Evolutionary conservation across 2,888 invertebrate species (phyloP).

Genomic region (Portevinia maculata): DNA sequence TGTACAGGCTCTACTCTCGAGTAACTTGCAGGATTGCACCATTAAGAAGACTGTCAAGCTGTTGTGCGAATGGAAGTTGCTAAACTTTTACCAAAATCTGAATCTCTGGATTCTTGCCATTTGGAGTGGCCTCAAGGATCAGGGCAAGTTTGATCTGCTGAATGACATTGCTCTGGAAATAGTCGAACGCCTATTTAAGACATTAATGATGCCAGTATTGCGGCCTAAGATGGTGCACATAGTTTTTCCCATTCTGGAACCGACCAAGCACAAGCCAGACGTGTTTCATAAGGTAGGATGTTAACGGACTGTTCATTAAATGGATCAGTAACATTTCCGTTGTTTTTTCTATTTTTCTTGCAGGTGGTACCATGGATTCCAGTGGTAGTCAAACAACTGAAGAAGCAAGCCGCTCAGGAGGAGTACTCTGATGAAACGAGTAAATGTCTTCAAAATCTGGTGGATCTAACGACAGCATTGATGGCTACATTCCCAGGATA

Average conservation of each 20-base stretch:
- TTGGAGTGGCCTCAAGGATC: conserved; percentile 86
- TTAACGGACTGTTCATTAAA: conserved; percentile 54
- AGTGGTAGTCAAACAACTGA: conserved; percentile 84
- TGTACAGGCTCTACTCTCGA: conserved; percentile 78
- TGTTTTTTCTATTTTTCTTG: conserved; percentile 13
- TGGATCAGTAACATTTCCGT: neutral
- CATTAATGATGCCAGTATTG: conserved; percentile 84
- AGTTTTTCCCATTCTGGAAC: conserved; percentile 86
- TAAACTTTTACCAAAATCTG: conserved; percentile 86
- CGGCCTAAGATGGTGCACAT: conserved; percentile 86
- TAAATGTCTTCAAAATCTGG: conserved; percentile 85
- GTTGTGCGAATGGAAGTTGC: conserved; percentile 88
- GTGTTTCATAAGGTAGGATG: conserved; percentile 85
- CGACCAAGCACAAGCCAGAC: conserved; percentile 85
- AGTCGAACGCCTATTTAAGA: conserved; percentile 85
- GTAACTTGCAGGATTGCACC: conserved; percentile 80
- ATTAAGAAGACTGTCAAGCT: conserved; percentile 86
- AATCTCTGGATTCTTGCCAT: conserved; percentile 87
- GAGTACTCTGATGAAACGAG: conserved; percentile 85
- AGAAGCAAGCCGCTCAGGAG: conserved; percentile 84
- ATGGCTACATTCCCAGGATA: conserved; percentile 84
- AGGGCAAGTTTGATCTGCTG: conserved; percentile 84
- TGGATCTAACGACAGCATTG: conserved; percentile 85
- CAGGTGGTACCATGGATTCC: conserved; percentile 83
- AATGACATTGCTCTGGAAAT: conserved; percentile 86